Conservation (phyloP, 2,113 vertebrate genomes). For the Ceuthmochares aereus region DNA sequence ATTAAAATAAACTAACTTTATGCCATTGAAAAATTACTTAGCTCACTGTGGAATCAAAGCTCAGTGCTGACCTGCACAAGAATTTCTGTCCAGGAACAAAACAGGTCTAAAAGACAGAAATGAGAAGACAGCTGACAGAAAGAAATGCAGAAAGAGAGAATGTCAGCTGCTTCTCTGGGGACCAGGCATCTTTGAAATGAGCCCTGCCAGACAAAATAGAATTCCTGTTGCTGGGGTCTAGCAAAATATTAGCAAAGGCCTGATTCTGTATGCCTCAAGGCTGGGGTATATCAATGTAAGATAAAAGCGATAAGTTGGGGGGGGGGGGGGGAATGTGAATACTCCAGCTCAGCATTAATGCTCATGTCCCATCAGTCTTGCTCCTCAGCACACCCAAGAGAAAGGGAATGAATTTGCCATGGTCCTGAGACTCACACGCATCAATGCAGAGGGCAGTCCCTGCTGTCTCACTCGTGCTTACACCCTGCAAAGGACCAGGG, state of each 20-base stretch:
- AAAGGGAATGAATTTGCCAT: background rate
- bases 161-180: conserved; percentile 27
- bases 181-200: conserved; percentile 27
- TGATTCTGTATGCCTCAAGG: background rate
- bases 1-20: conserved; percentile 28
- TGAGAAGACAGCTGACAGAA: conserved; percentile 55
- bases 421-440: background rate
- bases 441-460: background rate
- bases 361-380: background rate
- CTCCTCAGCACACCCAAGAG: background rate
- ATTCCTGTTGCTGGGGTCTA: conserved; percentile 16
- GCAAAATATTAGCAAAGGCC: conserved; percentile 22
- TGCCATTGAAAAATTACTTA: conserved; percentile 19
- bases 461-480: background rate
- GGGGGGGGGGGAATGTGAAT: background rate
- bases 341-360: background rate
- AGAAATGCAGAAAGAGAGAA: conserved; percentile 44
- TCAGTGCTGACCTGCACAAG: conserved; percentile 13
- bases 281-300: background rate
- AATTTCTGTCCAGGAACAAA: conserved; percentile 45
- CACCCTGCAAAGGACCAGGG: background rate
- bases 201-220: conserved; percentile 5
- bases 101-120: conserved; percentile 37
- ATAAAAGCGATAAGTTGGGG: background rate
- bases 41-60: conserved; percentile 18